Base-by-base conservation (phyloP, 2,888 invertebrate genomes). In the Ochlodes sylvanus region DNA sequence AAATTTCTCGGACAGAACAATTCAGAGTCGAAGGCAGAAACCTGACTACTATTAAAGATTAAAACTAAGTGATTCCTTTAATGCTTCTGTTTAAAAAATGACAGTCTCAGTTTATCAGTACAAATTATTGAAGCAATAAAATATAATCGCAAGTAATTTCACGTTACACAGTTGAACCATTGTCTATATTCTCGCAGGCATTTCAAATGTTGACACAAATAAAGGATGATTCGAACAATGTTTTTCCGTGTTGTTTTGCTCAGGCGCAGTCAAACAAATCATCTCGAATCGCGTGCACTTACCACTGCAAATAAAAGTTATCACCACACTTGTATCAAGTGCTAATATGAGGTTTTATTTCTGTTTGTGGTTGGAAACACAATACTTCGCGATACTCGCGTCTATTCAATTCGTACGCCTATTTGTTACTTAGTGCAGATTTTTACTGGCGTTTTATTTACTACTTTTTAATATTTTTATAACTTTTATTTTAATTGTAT, bases 261-360 rank as follows among this genome's bases (percentile, higher is more conserved):
- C 50, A 19, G 50, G 19, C 67, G 58, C 70, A 63, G 65, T 61
- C 62, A 69, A 69, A 73, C 73, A 77, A 76, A 76, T 74, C 69
- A 71, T 75, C 72, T 69, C 60, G 62, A 62, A 75, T 86, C 80
- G 86, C 86, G 86, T 87, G 86, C 79, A 73, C 73, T 69, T 79
- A 81, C 63, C 72, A 73, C 74, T 72, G 68, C 76, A 78, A 79
- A 81, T 79, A 81, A 79, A 78, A 75, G 71, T 52, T 65, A 70
- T 77, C 76, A 80, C 21, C 57, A 27, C 27, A 32, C 54, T 54
- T 50, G 78, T 61, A 32, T 19, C 68, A 64, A 73, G 69, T 73
- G 70, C 64, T 68, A 68, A 68, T 70, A 65, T 66, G 42, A 44
- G 66, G 69, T 70, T 68, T 55, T 50, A 62, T 68, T 63, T 69